Base-by-base conservation (phyloP, 2,888 invertebrate species). In the Loripinus fragilis region DNA sequence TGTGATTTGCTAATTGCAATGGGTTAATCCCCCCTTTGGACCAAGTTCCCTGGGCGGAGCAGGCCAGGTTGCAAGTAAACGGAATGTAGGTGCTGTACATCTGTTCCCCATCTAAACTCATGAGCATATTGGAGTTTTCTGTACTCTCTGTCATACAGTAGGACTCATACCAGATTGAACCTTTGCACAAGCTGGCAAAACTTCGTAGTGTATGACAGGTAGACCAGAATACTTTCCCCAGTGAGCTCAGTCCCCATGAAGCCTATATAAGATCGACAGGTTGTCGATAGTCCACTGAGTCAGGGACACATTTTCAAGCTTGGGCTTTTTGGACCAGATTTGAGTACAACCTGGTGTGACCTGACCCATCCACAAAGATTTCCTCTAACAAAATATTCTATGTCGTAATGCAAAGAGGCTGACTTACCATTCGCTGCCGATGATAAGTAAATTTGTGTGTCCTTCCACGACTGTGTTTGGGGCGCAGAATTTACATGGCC, bases 201-300 rank as follows among this genome's bases (percentile, higher is more conserved):
- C n/a, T 72, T 38, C 2, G 65, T 74, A 20, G 78, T 78, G 25
- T 74, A 52, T 64, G 78, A 78, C 66, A 78, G 38, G 35, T 78
- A 74, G 52, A 73, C 77, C 8, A 77, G n/a, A 12, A 72, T 52
- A n/a, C 45, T 64, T 8, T 64, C 30, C 23, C 41, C 28, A 10
- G 70, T 30, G 0, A 71, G 48, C 15, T n/a, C 30, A 15, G 30
- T 50, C 55, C 20, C 64, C 28, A 20, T 73, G 17, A n/a, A 66
- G n/a, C 52, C 69, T 78, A n/a, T 78, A 64, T 60, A 78, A 48
- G n/a, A 78, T 78, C 7, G 73, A 41, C 60, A 78, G 33, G 64
- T 69, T 77, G 38, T 68, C 77, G 3, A 71, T 25, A n/a, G 77
- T 69, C 77, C 77, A 78, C 50, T 78, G 69, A 23, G 72, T 30